These are phyloP conservation scores for Circaetus gallicus DNA, from an alignment of 2,113 vertebrate genomes.

Conservation along the genomic window DNA sequence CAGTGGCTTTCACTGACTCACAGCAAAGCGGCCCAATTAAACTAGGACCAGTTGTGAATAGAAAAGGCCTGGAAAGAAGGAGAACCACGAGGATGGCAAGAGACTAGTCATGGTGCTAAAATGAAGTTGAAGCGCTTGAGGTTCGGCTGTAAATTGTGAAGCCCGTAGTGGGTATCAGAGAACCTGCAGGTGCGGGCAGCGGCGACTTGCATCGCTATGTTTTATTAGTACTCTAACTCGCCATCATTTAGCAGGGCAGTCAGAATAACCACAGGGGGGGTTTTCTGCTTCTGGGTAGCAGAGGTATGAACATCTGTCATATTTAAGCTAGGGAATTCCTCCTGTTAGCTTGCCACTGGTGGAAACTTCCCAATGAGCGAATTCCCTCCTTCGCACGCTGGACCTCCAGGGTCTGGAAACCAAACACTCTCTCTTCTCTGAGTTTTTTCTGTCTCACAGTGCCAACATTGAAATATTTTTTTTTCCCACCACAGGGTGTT, in stretches of 20 bases:
- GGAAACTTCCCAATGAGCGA: neutral
- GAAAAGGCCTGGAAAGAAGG: neutral
- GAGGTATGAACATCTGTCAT: constrained; percentile 10
- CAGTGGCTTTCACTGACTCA: neutral
- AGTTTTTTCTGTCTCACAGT: neutral
- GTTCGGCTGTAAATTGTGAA: neutral
- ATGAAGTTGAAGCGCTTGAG: neutral
- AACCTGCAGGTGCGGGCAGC: neutral
- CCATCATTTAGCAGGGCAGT: neutral
- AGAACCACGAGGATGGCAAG: neutral
- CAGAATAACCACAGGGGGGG: neutral
- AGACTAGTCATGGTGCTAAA: neutral
- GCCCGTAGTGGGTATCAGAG: neutral
- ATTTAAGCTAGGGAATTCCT: constrained; percentile 14
- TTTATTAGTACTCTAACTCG: neutral
- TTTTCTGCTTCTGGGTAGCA: constrained; percentile 23
- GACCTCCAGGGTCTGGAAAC: neutral
- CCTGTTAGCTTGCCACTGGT: neutral
- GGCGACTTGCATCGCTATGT: rapidly evolving
- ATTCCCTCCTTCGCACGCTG: neutral
- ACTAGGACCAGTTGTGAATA: neutral
- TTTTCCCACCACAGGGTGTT: neutral
- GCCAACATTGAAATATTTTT: neutral
- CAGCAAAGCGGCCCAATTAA: neutral
- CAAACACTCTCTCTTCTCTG: neutral